Percentiles rank a stretch among this genome's conserved stretches.
These are phyloP conservation scores for Cryptotermes secundus DNA, from an alignment of 1,140 invertebrate species.

Conservation along the genomic window DNA sequence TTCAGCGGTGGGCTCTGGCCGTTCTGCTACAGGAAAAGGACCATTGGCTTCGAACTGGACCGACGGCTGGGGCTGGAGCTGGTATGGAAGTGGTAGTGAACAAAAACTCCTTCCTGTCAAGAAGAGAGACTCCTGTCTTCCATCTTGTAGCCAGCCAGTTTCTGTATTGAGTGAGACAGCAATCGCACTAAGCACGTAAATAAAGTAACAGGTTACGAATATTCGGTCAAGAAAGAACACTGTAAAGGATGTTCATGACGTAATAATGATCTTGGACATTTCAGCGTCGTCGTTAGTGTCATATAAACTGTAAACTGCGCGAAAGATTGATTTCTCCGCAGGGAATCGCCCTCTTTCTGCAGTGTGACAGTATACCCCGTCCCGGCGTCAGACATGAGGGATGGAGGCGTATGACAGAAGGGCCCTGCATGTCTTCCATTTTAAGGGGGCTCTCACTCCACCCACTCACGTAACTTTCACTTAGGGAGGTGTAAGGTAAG, in stretches of 20 bases:
- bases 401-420: neutral
- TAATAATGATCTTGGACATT: neutral
- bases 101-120: too few relatives aligned
- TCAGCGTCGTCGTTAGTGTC: neutral
- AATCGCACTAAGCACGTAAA: too few relatives aligned
- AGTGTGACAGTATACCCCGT: neutral
- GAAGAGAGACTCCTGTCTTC: too few relatives aligned
- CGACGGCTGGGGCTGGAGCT: too few relatives aligned
- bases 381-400: neutral
- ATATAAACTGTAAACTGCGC: neutral
- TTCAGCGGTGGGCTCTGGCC: too few relatives aligned
- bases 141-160: too few relatives aligned
- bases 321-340: conserved; percentile 5
- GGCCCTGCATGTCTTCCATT: neutral
- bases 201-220: too few relatives aligned
- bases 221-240: too few relatives aligned
- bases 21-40: too few relatives aligned
- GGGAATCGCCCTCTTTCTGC: neutral
- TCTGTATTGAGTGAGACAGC: too few relatives aligned
- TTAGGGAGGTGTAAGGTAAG: neutral
- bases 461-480: conserved; percentile 12
- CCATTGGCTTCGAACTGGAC: too few relatives aligned
- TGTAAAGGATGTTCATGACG: neutral
- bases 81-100: too few relatives aligned
- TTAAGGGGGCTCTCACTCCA: neutral